A percentile compares a stretch with the other conserved stretches of the same genome.
Evolutionary conservation across 1,140 invertebrate genomes (phyloP).

Genomic region (Drosophila rhopaloa): DNA sequence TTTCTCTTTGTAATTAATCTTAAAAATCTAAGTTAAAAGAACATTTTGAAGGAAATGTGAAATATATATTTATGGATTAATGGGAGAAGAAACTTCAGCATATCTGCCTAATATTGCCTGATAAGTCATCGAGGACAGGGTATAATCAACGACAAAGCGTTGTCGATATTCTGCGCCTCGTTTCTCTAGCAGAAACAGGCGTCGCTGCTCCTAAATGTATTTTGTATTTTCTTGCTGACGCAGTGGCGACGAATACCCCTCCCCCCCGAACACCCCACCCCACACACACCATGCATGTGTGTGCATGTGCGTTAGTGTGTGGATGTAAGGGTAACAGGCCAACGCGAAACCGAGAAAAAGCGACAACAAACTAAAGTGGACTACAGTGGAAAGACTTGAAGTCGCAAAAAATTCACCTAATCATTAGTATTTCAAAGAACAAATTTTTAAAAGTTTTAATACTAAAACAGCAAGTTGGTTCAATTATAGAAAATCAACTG

Average conservation of each 20-base stretch:
- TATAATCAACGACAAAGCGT: slow-evolving; percentile 25
- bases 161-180: slow-evolving; percentile 34
- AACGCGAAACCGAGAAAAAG: slow-evolving; percentile 52
- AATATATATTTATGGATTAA: too few species aligned
- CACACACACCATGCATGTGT: not conserved
- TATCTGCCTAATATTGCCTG: slow-evolving; percentile 1
- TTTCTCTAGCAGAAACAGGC: slow-evolving; percentile 20
- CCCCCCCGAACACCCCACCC: too few species aligned
- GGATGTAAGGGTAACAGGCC: slow-evolving; percentile 32
- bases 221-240: slow-evolving; percentile 70
- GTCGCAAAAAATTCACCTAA: too few species aligned
- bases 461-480: too few species aligned
- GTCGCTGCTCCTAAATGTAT: slow-evolving; percentile 26
- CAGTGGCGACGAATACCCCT: slow-evolving; percentile 42
- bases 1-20: too few species aligned
- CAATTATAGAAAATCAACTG: too few species aligned
- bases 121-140: not conserved
- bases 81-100: not conserved
- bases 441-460: not conserved
- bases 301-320: not conserved
- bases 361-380: slow-evolving; percentile 40
- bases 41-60: too few species aligned
- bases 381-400: slow-evolving; percentile 11
- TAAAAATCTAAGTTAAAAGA: too few species aligned
- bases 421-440: not conserved